phyloP scores from a whole-genome alignment of 2,797 vertebrate species.

The Odontamblyopus rebecca region DNA sequence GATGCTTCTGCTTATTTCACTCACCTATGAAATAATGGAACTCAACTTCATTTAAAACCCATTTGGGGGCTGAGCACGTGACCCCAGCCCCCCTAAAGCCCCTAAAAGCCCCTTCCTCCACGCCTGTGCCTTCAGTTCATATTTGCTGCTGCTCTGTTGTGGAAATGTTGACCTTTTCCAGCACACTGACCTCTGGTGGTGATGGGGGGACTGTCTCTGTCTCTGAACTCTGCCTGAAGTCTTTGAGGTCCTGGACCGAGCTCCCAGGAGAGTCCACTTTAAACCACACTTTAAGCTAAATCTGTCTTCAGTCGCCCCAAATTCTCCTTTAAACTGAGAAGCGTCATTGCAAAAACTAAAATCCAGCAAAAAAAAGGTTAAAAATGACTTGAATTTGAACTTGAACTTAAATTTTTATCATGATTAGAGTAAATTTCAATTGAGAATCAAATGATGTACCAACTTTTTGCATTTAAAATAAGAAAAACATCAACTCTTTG shows the following conservation, averaged over 20 bases:
- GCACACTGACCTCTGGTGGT: constrained; percentile 18
- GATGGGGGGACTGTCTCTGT: constrained; percentile 9
- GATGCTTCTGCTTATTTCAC: neutral
- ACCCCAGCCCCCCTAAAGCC: no score
- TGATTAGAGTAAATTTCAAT: no score
- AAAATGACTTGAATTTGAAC: no score
- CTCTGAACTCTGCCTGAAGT: constrained; percentile 16
- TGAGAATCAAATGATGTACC: no score
- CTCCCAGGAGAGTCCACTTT: constrained; percentile 25
- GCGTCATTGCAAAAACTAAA: no score
- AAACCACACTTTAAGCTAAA: constrained; percentile 19
- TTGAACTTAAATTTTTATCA: no score
- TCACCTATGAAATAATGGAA: neutral
- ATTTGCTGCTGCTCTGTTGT: constrained; percentile 28
- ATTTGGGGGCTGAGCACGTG: neutral
- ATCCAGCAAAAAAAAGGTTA: no score
- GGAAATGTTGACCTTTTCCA: constrained; percentile 15
- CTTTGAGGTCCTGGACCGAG: constrained; percentile 37
- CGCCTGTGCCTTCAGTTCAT: neutral
- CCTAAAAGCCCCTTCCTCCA: neutral
- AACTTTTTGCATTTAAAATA: no score
- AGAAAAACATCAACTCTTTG: no score
- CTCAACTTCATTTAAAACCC: neutral
- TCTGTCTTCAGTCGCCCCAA: constrained; percentile 22
- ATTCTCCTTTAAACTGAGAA: no score